Evolutionary conservation across 2,888 invertebrate genomes (phyloP), one percentile per base, ranked within the genome.

Genomic region (Pyrochroa serraticornis): DNA sequence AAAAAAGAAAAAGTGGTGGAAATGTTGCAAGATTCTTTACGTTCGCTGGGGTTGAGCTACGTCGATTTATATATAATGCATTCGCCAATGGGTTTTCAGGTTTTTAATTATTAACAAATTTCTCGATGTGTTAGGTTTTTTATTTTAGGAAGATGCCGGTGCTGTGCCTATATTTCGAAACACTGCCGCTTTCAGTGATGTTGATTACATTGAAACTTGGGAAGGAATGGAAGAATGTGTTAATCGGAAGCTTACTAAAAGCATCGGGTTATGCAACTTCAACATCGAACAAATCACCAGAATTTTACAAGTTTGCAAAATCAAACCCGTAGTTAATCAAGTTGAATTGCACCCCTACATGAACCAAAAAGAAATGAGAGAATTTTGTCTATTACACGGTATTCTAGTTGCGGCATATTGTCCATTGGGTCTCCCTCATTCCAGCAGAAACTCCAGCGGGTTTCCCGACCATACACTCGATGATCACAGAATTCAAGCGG

Each of bases 251-350:
- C 77, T 90, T 7, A 77, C 85, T 0, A 85, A 82, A 67, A 87
- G 87, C 31, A 91, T 93, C 55, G 93, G 93, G 0, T 74, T 93
- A 0, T 91, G 91, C 37, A 93, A 93, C 77, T 93, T 92, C 73
- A 92, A 90, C 72, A 81, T 79, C 8, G 76, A 84, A 14, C 92
- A 93, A 75, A 79, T 92, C 3, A 82, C 85, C 46, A 80, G 88
- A 7, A 64, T 93, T 1, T 62, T 90, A 8, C 80, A 82, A 0
- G 79, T 82, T 44, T 82, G 85, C 33, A 79, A 72, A 46, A 81
- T 87, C 6, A 83, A 80, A 61, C 89, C 89, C 0, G 86, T 82
- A 2, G 82, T 83, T 9, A 87, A 87, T 72, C 86, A 90, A 78
- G 79, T 85, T 1, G 82, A 82, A 75, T 79, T 83, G 7, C 83